These are phyloP conservation scores for Prietella phreatophila DNA, from an alignment of 2,113 vertebrate genomes.

Conservation along the genomic window DNA sequence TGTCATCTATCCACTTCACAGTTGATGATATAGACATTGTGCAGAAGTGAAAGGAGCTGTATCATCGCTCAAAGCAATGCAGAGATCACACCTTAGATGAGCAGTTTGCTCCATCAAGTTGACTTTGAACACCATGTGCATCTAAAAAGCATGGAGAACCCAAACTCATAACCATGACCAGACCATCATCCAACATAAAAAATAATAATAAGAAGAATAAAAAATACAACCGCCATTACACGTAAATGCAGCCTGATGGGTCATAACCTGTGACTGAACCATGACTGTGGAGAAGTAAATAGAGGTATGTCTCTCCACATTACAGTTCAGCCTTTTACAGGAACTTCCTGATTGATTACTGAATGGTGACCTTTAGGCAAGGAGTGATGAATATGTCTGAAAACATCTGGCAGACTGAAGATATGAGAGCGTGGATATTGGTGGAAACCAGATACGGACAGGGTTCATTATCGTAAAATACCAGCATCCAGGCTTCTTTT, in stretches of 20 bases:
- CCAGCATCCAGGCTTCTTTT: constrained; percentile 70
- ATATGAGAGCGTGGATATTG: constrained; percentile 80
- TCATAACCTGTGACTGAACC: constrained; percentile 66
- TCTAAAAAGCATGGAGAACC: constrained; percentile 29
- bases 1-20: background rate
- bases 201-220: constrained; percentile 9
- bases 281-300: constrained; percentile 54
- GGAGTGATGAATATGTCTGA: constrained; percentile 91
- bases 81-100: constrained; percentile 11
- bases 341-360: constrained; percentile 87
- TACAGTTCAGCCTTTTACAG: constrained; percentile 74
- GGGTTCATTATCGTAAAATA: constrained; percentile 72
- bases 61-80: constrained; percentile 17
- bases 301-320: constrained; percentile 54
- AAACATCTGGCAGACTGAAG: constrained; percentile 87
- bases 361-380: constrained; percentile 82
- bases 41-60: background rate
- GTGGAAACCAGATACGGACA: constrained; percentile 83
- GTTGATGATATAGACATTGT: constrained; percentile 22
- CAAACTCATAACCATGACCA: constrained; percentile 39
- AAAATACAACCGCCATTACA: constrained; percentile 41
- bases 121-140: constrained; percentile 28
- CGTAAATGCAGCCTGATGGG: constrained; percentile 60
- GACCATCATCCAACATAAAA: constrained; percentile 37
- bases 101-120: constrained; percentile 2